Conservation (phyloP, 1,140 invertebrate genomes). For the Drosophila bifasciata region DNA sequence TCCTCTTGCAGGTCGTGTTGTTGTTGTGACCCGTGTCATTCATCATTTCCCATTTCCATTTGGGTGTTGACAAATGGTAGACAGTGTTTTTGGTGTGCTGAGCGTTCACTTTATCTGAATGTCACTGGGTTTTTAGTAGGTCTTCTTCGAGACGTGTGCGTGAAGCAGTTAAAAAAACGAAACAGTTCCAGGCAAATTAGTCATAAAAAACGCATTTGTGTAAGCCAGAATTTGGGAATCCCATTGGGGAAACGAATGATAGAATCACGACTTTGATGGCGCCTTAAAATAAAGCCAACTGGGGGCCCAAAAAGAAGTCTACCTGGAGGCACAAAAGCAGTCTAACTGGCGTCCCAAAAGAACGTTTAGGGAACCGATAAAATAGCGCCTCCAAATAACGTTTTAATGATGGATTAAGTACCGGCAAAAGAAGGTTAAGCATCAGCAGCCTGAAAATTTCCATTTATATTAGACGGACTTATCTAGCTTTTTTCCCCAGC, state of each 20-base stretch:
- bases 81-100: constrained; percentile 38
- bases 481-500: constrained; percentile 9
- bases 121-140: constrained; percentile 40
- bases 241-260: constrained; percentile 56
- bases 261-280: constrained; percentile 73
- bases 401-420: too few relatives aligned
- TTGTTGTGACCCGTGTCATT: too few relatives aligned
- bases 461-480: constrained; percentile 63
- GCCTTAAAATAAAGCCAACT: neutral
- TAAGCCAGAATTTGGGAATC: constrained; percentile 33
- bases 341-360: too few relatives aligned
- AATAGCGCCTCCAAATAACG: too few relatives aligned
- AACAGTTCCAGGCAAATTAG: constrained; percentile 54
- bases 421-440: constrained; percentile 22
- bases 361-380: too few relatives aligned
- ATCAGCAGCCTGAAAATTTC: constrained; percentile 62
- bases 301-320: too few relatives aligned
- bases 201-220: constrained; percentile 77
- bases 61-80: constrained; percentile 36
- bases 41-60: too few relatives aligned
- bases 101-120: constrained; percentile 74
- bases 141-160: constrained; percentile 49
- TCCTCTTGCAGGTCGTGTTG: neutral
- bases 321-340: too few relatives aligned
- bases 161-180: constrained; percentile 68